Evolutionary conservation across 2,888 invertebrate genomes (phyloP).

Genomic region (Cataglyphis cursor): DNA sequence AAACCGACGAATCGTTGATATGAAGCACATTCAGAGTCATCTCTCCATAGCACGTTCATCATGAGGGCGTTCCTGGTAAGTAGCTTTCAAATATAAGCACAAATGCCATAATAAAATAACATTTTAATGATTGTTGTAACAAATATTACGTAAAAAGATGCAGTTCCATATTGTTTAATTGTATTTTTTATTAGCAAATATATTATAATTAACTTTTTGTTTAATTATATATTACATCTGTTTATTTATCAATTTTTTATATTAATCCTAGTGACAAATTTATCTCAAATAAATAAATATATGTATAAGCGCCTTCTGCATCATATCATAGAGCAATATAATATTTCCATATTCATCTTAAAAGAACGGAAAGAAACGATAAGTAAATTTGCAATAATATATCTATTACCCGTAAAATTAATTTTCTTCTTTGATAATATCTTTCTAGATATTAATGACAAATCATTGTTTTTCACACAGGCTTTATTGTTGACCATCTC

Average conservation of each 20-base stretch:
- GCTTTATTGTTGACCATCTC: conserved; percentile 67
- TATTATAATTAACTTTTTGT: conserved; percentile 2
- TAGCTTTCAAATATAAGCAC: conserved; percentile 29
- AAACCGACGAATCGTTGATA: conserved; percentile 70
- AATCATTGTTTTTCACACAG: conserved; percentile 56
- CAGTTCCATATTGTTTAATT: neutral
- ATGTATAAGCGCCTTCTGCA: neutral
- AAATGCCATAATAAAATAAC: neutral
- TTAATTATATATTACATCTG: neutral
- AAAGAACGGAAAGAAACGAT: neutral
- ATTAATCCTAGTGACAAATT: neutral
- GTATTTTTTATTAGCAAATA: neutral
- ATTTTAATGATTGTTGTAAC: neutral
- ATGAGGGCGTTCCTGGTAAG: conserved; percentile 78
- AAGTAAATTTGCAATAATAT: neutral
- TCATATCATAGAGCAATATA: neutral
- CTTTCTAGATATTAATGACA: conserved; percentile 1
- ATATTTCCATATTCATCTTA: neutral
- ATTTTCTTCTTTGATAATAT: neutral
- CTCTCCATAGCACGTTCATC: conserved; percentile 62
- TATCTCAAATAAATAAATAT: neutral
- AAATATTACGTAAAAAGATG: neutral
- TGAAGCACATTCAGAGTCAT: conserved; percentile 71
- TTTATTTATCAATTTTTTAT: neutral
- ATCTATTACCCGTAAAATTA: neutral